Percentiles rank a stretch among this genome's conserved stretches.
phyloP scores from a whole-genome alignment of 2,797 vertebrate species.

The Myripristis murdjan region DNA sequence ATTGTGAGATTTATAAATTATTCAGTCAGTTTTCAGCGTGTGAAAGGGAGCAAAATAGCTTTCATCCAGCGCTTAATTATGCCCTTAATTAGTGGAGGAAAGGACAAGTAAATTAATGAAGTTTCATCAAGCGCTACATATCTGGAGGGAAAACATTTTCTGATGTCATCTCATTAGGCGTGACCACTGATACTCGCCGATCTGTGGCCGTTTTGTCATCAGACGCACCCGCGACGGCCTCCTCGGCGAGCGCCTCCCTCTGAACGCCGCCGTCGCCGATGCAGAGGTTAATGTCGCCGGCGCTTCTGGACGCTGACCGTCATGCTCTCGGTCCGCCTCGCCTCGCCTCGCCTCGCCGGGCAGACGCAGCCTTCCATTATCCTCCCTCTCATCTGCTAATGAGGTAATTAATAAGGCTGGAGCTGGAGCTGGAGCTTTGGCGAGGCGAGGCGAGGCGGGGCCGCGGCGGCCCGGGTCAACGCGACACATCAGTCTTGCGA shows the following conservation, averaged over 20 bases:
- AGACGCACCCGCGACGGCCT: background rate
- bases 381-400: slow-evolving; percentile 52
- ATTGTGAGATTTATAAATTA: slow-evolving; percentile 35
- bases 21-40: slow-evolving; percentile 32
- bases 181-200: slow-evolving; percentile 51
- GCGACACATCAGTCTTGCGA: slow-evolving; percentile 30
- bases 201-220: slow-evolving; percentile 15
- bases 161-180: slow-evolving; percentile 56
- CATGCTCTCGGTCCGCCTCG: background rate
- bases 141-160: slow-evolving; percentile 36
- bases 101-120: slow-evolving; percentile 43
- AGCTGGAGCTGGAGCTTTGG: too few relatives aligned
- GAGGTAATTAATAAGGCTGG: slow-evolving; percentile 67
- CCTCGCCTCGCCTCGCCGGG: background rate
- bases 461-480: slow-evolving; percentile 43
- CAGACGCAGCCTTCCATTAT: slow-evolving; percentile 21
- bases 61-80: slow-evolving; percentile 45
- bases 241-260: slow-evolving; percentile 18
- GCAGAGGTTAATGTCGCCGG: slow-evolving; percentile 56
- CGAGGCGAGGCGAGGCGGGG: slow-evolving; percentile 28
- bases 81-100: slow-evolving; percentile 46
- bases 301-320: slow-evolving; percentile 6
- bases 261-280: slow-evolving; percentile 31
- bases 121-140: slow-evolving; percentile 44
- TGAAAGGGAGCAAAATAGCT: slow-evolving; percentile 26